phyloP scores from a whole-genome alignment of 2,888 invertebrate genomes.

The Dioctria rufipes region DNA sequence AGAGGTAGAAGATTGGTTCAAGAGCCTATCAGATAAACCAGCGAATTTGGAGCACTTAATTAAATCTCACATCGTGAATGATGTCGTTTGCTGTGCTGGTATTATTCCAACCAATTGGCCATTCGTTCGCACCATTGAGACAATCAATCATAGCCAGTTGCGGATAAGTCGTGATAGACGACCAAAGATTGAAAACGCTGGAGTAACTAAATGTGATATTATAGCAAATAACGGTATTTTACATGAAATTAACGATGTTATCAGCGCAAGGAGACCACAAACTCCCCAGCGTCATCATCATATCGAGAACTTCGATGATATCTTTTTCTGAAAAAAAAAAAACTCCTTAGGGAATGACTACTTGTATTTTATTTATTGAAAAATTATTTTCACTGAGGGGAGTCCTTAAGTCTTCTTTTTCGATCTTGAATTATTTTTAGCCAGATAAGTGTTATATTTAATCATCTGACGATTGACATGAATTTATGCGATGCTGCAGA shows the following conservation, averaged over 20 bases:
- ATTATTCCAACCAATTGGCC: constrained; percentile 71
- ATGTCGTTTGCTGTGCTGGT: constrained; percentile 71
- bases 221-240: constrained; percentile 70
- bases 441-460: neutral
- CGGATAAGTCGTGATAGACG: constrained; percentile 70
- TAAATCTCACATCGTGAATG: constrained; percentile 69
- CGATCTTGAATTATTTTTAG: neutral
- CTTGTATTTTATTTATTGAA: neutral
- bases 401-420: neutral
- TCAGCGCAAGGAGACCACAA: constrained; percentile 62
- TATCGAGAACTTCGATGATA: constrained; percentile 59
- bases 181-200: constrained; percentile 71
- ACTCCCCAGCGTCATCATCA: constrained; percentile 59
- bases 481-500: neutral
- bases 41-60: constrained; percentile 65
- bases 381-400: neutral
- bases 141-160: constrained; percentile 67
- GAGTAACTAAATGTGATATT: constrained; percentile 71
- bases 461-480: neutral
- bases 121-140: constrained; percentile 69
- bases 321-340: constrained; percentile 58
- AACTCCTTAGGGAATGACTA: neutral
- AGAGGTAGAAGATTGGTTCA: constrained; percentile 66
- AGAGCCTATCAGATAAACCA: constrained; percentile 62
- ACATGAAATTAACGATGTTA: constrained; percentile 71